Base-by-base conservation (phyloP, 2,888 invertebrate species). In the Sphinx pinastri region DNA sequence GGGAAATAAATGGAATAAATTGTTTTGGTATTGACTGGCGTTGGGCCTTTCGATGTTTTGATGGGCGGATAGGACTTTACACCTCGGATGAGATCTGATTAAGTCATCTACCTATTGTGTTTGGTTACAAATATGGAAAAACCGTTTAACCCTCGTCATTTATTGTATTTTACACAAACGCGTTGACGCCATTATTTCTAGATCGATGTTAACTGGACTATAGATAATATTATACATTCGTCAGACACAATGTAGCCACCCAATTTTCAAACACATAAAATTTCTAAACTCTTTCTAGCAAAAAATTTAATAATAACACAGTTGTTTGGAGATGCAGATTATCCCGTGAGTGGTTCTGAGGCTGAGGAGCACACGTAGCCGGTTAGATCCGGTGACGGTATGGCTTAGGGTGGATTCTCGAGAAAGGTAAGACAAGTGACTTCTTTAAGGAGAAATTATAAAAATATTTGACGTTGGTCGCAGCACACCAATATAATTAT, bases 291-390 rank as follows among this genome's bases (percentile, higher is more conserved):
- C 14, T 11, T 51, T 51, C 10, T 14, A 14, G 5, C 10, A 13
- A 68, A 10, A 19, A 67, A 16, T 57, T 55, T 55, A 68, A 68
- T 68, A 57, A 55, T 57, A 60, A 59, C 54, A 51, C 59, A 57
- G 38, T 68, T 72, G 74, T 70, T 74, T 72, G 49, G 63, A 70
- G 58, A 25, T 63, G 51, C 19, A 47, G 78, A 77, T 79, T 79
- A 79, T 77, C 73, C 70, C 68, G 49, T 79, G 81, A 81, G 78
- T 79, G 79, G 75, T 74, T 79, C 81, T 79, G 75, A 81, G 80
- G 80, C 47, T n/a, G 60, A 19, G 63, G 16, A 49, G 58, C 58
- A 31, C 76, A 77, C 71, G 75, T 75, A 78, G 74, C 77, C 73
- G 73, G 75, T 74, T 74, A 54, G 71, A 68, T 75, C 77, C 73